Percentiles rank a stretch among this genome's conserved stretches.
These are phyloP conservation scores for Microctonus brassicae DNA, from an alignment of 2,888 invertebrate species.

Conservation along the genomic window DNA sequence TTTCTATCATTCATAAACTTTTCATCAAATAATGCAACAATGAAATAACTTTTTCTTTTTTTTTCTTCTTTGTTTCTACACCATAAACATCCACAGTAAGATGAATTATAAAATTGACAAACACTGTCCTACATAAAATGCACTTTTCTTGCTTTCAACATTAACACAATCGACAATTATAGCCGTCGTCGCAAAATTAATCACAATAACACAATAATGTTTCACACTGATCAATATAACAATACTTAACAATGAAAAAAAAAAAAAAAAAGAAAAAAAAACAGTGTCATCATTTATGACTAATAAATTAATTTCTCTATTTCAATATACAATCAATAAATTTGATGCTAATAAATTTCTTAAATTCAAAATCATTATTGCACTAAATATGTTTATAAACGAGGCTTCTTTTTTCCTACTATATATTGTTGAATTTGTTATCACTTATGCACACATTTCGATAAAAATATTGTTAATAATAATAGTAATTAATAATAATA, in stretches of 20 bases:
- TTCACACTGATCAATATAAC: neutral
- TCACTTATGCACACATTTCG: too few relatives aligned
- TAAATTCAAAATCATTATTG: neutral
- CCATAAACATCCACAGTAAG: neutral
- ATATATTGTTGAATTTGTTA: neutral
- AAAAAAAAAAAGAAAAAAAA: neutral
- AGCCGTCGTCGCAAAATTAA: neutral
- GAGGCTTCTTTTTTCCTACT: neutral
- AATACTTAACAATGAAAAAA: neutral
- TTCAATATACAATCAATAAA: neutral
- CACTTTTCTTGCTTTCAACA: neutral
- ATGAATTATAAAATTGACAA: neutral
- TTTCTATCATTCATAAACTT: conserved; percentile 22
- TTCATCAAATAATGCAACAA: conserved; percentile 33
- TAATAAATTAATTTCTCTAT: neutral
- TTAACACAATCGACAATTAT: neutral
- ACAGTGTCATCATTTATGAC: neutral
- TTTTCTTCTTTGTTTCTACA: too few relatives aligned
- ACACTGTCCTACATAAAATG: conserved; percentile 18
- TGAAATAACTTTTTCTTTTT: conserved; percentile 29
- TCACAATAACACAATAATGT: neutral
- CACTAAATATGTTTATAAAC: neutral
- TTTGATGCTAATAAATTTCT: neutral
- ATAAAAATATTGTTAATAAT: neutral
- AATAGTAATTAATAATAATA: neutral